Evolutionary conservation across 2,888 invertebrate species (phyloP).

Genomic region (Tromatobia lineatoria): DNA sequence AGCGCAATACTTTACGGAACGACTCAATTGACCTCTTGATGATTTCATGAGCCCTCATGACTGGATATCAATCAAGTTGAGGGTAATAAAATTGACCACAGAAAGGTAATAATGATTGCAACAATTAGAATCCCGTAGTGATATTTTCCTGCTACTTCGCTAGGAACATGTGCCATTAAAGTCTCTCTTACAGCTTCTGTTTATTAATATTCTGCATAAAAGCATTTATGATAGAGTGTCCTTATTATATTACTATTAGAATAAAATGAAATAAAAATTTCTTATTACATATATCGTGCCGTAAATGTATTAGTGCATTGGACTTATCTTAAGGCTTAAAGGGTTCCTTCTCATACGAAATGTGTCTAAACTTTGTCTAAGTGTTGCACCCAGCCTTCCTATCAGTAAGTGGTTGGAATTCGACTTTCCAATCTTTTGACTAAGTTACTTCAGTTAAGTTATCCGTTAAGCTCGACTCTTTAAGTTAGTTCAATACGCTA

Average conservation of each 20-base stretch:
- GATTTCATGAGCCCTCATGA: neutral
- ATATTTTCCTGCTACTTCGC: neutral
- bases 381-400: too few relatives aligned
- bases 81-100: neutral
- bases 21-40: neutral
- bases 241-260: neutral
- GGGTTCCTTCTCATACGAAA: too few relatives aligned
- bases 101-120: neutral
- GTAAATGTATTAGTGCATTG: neutral
- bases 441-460: too few relatives aligned
- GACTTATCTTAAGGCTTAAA: too few relatives aligned
- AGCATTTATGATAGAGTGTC: neutral
- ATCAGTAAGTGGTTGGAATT: too few relatives aligned
- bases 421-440: too few relatives aligned
- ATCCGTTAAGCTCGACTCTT: too few relatives aligned
- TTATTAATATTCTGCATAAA: neutral
- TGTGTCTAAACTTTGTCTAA: too few relatives aligned
- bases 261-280: neutral
- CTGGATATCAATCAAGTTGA: neutral
- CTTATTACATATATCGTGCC: neutral
- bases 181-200: neutral
- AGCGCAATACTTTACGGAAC: neutral
- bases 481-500: too few relatives aligned
- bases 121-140: neutral
- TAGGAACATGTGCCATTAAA: neutral